Evolutionary conservation across 2,888 invertebrate species (phyloP).

Genomic region (Phaonia tiefii): DNA sequence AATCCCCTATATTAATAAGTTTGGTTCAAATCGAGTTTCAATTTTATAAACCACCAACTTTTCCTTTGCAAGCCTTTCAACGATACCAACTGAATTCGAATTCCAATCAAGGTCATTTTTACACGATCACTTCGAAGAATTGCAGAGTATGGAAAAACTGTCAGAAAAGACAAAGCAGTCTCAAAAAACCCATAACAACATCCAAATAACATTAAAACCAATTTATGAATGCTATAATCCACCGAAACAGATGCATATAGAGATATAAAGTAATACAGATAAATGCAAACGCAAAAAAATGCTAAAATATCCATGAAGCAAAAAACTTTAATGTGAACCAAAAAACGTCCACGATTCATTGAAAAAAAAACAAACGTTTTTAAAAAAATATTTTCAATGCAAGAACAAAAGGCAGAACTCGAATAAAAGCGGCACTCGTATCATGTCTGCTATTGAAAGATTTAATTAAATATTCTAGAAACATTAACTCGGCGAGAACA

Average conservation of each 20-base stretch:
- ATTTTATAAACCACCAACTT: no score
- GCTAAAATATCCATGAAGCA: neutral
- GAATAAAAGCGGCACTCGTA: no score
- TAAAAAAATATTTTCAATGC: neutral
- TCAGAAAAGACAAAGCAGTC: slow-evolving; percentile 6
- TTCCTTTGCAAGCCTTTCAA: no score
- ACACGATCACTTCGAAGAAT: slow-evolving; percentile 15
- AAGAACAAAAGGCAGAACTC: neutral
- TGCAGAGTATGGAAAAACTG: neutral
- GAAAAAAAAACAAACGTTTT: slow-evolving; percentile 4
- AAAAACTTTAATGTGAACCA: no score
- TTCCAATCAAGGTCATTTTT: slow-evolving; percentile 21
- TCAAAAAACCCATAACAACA: slow-evolving; percentile 12
- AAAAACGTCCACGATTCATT: slow-evolving; percentile 5
- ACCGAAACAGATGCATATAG: slow-evolving; percentile 16
- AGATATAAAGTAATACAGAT: no score
- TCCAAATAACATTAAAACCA: slow-evolving; percentile 5
- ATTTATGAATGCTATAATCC: slow-evolving; percentile 9
- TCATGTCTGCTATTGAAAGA: neutral
- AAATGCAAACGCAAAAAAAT: slow-evolving; percentile 8
- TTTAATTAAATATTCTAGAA: slow-evolving; percentile 8
- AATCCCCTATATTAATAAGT: no score
- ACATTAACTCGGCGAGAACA: neutral
- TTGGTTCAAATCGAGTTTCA: no score
- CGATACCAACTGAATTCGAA: no score